A percentile compares a stretch with the other conserved stretches of the same genome.
Conservation (phyloP, 2,888 invertebrate species). For the Antheraea assamensis region DNA sequence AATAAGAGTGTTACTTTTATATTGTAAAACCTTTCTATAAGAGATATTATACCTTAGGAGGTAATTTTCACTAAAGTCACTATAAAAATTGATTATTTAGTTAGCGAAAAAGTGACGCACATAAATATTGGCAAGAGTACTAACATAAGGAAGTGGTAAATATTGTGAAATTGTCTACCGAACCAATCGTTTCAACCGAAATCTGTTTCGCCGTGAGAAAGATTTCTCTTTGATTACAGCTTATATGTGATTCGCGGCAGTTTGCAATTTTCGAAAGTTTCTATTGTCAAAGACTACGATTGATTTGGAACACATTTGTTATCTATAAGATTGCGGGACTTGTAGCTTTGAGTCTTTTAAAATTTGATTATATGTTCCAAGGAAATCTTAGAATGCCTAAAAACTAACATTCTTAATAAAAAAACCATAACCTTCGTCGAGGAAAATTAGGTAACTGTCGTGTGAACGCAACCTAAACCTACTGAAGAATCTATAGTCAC, state of each 20-base stretch:
- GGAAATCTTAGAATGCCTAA: background rate
- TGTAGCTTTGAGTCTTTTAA: background rate
- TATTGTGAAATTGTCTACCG: background rate
- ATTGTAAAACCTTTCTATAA: too few relatives aligned
- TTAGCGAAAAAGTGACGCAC: too few relatives aligned
- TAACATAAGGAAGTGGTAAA: background rate
- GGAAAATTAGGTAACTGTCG: background rate
- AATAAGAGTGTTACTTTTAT: too few relatives aligned
- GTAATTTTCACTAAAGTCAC: too few relatives aligned
- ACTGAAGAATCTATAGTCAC: conserved; percentile 42
- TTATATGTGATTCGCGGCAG: background rate
- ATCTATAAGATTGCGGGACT: background rate
- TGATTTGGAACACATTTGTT: background rate
- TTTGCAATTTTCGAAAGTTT: background rate
- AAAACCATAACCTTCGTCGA: background rate
- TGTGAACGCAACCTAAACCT: conserved; percentile 28
- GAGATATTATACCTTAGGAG: too few relatives aligned
- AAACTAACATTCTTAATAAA: background rate
- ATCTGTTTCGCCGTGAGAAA: background rate
- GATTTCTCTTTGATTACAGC: background rate
- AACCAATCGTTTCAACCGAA: background rate
- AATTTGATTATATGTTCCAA: background rate
- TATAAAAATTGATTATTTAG: too few relatives aligned
- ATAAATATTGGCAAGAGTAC: background rate
- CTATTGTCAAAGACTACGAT: background rate